Base-by-base conservation (phyloP, 2,888 invertebrate genomes). In the Rhagonycha fulva region DNA sequence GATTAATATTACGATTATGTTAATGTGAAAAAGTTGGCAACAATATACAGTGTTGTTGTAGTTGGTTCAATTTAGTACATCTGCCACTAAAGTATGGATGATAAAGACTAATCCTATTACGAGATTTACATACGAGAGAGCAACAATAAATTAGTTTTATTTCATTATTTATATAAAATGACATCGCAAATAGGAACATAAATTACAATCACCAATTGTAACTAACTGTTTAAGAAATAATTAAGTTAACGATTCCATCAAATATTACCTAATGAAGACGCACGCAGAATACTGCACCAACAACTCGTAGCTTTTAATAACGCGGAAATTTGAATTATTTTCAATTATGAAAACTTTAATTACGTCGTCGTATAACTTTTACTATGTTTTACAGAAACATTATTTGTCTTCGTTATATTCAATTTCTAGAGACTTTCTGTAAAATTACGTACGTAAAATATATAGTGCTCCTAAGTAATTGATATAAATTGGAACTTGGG, bases 101-200 rank as follows among this genome's bases (percentile, higher is more conserved):
- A 82, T 84, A 83, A 83, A 84, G 82, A 82, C 75, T 86, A 86
- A 86, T 86, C 86, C 85, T 86, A 86, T 86, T 86, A 86, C 82
- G 82, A 83, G 86, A 86, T 86, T 86, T 86, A 86, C 86, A 85
- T 86, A 85, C 85, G 83, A n/a, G 47, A 83, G 83, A 81, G 84
- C 83, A 82, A 84, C 86, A 82, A 86, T 86, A 86, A 86, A 86
- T 86, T 85, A 85, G 86, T 84, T 86, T 86, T 86, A 86, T 83
- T 83, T 84, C 85, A 86, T 86, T 86, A 86, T 86, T 86, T 85
- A 85, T 84, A 83, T 82, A 81, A 81, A 80, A 77, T 82, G 81
- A 81, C 84, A 84, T 83, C 82, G 84, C 84, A 85, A 85, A 85
- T 84, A 85, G 47, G 7, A 47, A 9, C 82, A 85, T 86, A 86